Base-by-base conservation (phyloP, 2,797 vertebrate species). In the Acestrorhynchus altus region DNA sequence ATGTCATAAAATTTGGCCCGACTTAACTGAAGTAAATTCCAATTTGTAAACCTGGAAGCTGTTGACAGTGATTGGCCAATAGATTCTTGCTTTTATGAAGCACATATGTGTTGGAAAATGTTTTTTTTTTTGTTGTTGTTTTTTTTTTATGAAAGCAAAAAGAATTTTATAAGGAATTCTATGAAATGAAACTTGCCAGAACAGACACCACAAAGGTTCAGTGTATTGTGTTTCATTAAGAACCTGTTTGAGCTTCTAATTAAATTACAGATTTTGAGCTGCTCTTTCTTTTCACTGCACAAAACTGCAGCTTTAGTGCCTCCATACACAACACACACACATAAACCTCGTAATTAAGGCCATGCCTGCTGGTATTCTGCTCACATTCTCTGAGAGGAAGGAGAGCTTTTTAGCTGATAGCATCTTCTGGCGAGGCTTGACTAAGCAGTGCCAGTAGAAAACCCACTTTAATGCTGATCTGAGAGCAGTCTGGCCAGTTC, bases 401-500 rank as follows among this genome's bases (percentile, higher is more conserved):
- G 44, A 72, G n/a, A 64, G 63, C 28, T 44, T 35, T n/a, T 42
- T 24, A 61, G 47, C 39, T 69, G 87, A 87, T 81, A 84, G 74
- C 67, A 86, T 81, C 79, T 83, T 24, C 54, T 83, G 77, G 80
- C 80, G 67, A 54, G 60, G 59, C 35, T 24, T 71, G 31, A 47
- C 49, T 49, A 52, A 66, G 67, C 72, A 54, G 72, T 61, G 49
- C 65, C 60, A 78, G 54, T 66, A 74, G 63, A 72, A 80, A 70
- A 28, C 72, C 67, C 35, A 40, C 47, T 44, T 11, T 54, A 54
- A 31, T 42, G 57, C 46, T 52, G 57, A 49, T 63, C 15, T 77
- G 47, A 71, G 75, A 72, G 59, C 31, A 39, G 66, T 26, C 42
- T 11, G 22, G 59, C 15, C 24, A 52, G 26, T 39, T 24, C 40